phyloP scores from a whole-genome alignment of 2,888 invertebrate genomes.

The Nemoura dubitans region DNA sequence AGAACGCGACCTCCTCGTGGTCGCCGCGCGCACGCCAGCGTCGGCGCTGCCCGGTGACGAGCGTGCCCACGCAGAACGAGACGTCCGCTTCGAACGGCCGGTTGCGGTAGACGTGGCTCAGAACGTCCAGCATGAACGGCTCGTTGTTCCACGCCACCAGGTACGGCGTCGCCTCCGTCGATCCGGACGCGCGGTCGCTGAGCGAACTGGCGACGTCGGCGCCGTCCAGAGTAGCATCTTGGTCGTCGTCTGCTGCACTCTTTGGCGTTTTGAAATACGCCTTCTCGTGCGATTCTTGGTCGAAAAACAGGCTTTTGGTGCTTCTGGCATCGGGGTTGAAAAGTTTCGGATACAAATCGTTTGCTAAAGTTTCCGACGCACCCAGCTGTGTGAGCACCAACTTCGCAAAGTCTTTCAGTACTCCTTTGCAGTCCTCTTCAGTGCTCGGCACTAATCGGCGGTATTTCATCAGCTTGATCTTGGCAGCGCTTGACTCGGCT shows the following conservation, averaged over 20 bases:
- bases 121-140: neutral
- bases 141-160: slow-evolving; percentile 43
- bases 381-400: neutral
- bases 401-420: neutral
- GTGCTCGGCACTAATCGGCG: neutral
- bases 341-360: neutral
- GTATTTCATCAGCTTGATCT: slow-evolving; percentile 1
- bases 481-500: neutral
- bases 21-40: neutral
- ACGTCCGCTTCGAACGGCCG: slow-evolving; percentile 9
- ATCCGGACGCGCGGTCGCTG: neutral
- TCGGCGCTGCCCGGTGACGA: neutral
- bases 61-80: neutral
- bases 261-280: neutral
- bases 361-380: neutral
- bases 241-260: too few relatives aligned
- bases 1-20: neutral
- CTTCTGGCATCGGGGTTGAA: neutral
- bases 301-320: neutral
- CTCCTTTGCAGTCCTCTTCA: neutral
- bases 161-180: neutral
- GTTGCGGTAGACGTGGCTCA: slow-evolving; percentile 31
- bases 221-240: neutral
- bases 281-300: neutral
- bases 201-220: neutral